Percentiles rank a stretch among this genome's conserved stretches.
These are phyloP conservation scores for Tipula confusa DNA, from an alignment of 2,888 invertebrate species.

Conservation along the genomic window DNA sequence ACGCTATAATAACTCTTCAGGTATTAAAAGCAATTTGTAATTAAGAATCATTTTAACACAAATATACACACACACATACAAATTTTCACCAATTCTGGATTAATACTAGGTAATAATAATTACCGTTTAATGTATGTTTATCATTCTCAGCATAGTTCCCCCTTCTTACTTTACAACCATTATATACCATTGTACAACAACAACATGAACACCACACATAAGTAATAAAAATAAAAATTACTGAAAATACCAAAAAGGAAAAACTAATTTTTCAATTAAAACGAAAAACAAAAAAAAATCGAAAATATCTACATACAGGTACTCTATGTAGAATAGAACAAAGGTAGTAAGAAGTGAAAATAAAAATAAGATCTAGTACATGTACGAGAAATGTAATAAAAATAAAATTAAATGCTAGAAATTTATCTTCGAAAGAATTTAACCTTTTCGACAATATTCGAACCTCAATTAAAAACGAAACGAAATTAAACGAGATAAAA, in stretches of 20 bases:
- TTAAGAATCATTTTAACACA: neutral
- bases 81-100: constrained; percentile 3
- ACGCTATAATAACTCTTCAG: neutral
- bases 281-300: neutral
- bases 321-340: neutral
- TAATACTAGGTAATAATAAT: neutral
- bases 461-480: constrained; percentile 20
- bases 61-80: neutral
- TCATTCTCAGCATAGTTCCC: neutral
- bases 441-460: constrained; percentile 16
- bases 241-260: neutral
- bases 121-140: neutral
- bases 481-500: constrained; percentile 6
- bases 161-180: neutral
- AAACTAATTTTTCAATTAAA: constrained; percentile 25
- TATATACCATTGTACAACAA: neutral
- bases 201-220: neutral
- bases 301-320: neutral
- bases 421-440: constrained; percentile 25
- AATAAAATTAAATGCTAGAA: neutral
- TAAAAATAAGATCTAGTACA: neutral
- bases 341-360: neutral
- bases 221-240: neutral
- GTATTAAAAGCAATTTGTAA: constrained; percentile 20
- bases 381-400: neutral